Base-by-base conservation (phyloP, 2,888 invertebrate genomes). In the Glaucopsyche alexis region DNA sequence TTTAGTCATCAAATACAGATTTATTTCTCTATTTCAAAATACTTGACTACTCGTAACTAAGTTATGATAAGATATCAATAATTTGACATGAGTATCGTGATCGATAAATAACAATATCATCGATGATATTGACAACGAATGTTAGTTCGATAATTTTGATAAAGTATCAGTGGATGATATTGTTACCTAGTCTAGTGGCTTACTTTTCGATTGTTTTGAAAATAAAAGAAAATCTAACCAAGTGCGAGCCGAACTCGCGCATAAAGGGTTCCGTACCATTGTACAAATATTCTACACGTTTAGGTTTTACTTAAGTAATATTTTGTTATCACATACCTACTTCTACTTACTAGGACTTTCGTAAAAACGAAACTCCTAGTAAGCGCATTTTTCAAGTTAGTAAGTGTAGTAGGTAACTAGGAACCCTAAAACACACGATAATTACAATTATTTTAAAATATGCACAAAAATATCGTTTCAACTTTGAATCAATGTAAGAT, bases 121-220 rank as follows among this genome's bases (percentile, higher is more conserved):
- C 67, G 71, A 49, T 38, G 74, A 74, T 73, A 71, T 42, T 72
- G 66, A 74, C 71, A 71, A 66, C 66, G 45, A 67, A 50, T 71
- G 72, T 72, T 73, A 40, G 70, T 71, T 66, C 65, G 71, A 74
- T 73, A 73, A 74, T 73, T 65, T 66, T 45, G 66, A 74, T 72
- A 64, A 74, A 49, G 42, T 72, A 72, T 71, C 72, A 60, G 49
- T 11, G 66, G 29, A 65, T 69, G 38, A 49, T 55, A 71, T 42
- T 52, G 11, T 55, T 38, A 73, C 65, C 47, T 71, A 55, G 16
- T 70, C 47, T 71, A 55, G 16, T 38, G 66, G 42, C 38, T 60
- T 66, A 73, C 50, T 66, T 40, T 49, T 65, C 13, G 71, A 73
- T 71, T 69, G 14, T 14, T 69, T 69, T 29, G 69, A 49, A 11